These are phyloP conservation scores for Bathynomus jamesi DNA, from an alignment of 1,140 invertebrate genomes.

Conservation along the genomic window DNA sequence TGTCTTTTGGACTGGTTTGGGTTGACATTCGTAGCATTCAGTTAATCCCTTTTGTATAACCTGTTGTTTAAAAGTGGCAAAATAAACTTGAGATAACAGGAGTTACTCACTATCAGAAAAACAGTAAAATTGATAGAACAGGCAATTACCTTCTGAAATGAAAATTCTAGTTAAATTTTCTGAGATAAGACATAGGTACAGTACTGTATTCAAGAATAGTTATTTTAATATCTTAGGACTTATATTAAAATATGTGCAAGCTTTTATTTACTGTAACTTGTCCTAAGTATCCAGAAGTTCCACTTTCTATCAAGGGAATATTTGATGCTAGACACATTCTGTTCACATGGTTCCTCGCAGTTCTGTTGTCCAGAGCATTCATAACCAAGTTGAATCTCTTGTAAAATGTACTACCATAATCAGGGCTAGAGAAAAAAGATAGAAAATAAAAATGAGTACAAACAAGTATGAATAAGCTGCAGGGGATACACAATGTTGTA, in stretches of 20 bases:
- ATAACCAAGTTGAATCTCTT: constrained; percentile 86
- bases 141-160: not conserved
- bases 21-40: constrained; percentile 95
- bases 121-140: not conserved
- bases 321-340: constrained; percentile 94
- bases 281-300: constrained; percentile 92
- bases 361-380: constrained; percentile 95
- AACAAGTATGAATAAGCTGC: not conserved
- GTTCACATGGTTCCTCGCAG: constrained; percentile 96
- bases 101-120: no score
- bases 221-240: constrained; percentile 13
- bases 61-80: constrained; percentile 47
- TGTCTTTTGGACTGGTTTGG: constrained; percentile 81
- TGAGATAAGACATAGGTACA: constrained; percentile 2
- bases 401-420: constrained; percentile 87
- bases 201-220: not conserved
- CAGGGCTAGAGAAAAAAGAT: constrained; percentile 53
- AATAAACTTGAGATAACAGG: no score
- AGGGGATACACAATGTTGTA: not conserved
- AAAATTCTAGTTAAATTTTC: constrained; percentile 1
- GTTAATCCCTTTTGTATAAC: constrained; percentile 79
- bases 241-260: not conserved
- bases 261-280: constrained; percentile 57
- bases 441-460: constrained; percentile 8
- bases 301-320: constrained; percentile 90